These are phyloP conservation scores for Pterophyllum scalare DNA, from an alignment of 2,113 vertebrate genomes.

Conservation along the genomic window DNA sequence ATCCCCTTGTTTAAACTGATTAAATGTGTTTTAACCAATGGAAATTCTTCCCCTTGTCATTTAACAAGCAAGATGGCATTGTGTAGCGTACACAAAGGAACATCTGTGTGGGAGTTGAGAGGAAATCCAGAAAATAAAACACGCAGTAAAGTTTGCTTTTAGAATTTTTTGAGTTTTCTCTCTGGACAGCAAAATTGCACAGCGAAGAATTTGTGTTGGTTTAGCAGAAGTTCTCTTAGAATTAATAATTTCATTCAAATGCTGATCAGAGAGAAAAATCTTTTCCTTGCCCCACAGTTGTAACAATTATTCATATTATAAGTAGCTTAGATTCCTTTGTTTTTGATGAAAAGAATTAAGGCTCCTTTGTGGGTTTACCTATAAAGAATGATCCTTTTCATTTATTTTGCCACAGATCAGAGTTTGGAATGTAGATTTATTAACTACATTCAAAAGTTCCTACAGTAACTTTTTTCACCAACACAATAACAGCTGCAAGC, in stretches of 20 bases:
- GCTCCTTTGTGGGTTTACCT: not conserved
- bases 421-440: not conserved
- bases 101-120: slow-evolving; percentile 34
- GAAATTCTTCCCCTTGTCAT: slow-evolving; percentile 50
- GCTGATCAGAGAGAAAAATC: not conserved
- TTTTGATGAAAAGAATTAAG: not conserved
- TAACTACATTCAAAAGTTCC: too few species aligned
- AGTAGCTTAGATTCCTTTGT: not conserved
- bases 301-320: not conserved
- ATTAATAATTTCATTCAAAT: not conserved
- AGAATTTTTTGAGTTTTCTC: not conserved
- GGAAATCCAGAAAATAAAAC: slow-evolving; percentile 12
- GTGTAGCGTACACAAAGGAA: slow-evolving; percentile 23
- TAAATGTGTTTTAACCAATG: slow-evolving; percentile 54
- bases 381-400: too few species aligned
- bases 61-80: slow-evolving; percentile 32
- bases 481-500: too few species aligned
- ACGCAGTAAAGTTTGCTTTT: slow-evolving; percentile 4
- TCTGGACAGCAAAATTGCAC: not conserved
- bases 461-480: too few species aligned
- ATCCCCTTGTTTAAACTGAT: slow-evolving; percentile 50
- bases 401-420: too few species aligned
- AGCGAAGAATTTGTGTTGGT: not conserved
- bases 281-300: not conserved
- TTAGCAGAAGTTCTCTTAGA: not conserved